Conservation (phyloP, 2,888 invertebrate genomes). For the Adelognathus sp. region DNA sequence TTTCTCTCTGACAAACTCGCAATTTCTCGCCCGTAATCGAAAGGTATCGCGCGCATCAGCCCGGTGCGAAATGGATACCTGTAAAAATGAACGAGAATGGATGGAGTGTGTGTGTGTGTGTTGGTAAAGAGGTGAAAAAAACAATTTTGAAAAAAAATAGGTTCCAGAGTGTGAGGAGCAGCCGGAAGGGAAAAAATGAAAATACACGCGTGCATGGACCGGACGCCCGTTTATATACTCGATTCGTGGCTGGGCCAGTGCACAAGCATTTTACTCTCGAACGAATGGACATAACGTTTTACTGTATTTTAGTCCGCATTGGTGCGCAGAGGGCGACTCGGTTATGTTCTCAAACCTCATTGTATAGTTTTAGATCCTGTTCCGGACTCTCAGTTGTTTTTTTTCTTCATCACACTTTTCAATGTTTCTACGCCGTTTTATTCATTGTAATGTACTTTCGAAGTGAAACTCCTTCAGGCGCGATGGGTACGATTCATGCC, state of each 20-base stretch:
- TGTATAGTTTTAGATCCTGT: not conserved
- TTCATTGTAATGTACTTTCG: no score
- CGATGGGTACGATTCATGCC: no score
- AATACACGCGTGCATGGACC: conserved; percentile 28
- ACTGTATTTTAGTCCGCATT: not conserved
- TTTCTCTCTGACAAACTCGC: not conserved
- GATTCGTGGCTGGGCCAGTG: conserved; percentile 41
- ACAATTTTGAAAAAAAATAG: not conserved
- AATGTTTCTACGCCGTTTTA: no score
- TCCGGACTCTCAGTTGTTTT: not conserved
- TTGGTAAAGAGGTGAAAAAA: not conserved
- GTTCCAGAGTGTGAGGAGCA: not conserved
- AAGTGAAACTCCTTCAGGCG: no score
- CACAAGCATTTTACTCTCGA: conserved; percentile 53
- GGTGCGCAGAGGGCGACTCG: not conserved
- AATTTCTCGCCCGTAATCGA: not conserved
- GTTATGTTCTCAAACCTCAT: not conserved
- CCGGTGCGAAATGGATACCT: conserved; percentile 48
- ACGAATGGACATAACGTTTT: conserved; percentile 43
- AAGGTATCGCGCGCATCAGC: conserved; percentile 33
- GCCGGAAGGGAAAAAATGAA: conserved; percentile 5
- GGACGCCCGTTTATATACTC: conserved; percentile 28
- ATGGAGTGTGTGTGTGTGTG: not conserved
- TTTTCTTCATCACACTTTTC: not conserved
- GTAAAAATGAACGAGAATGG: conserved; percentile 25